Evolutionary conservation across 2,888 invertebrate species (phyloP).

Genomic region (Chymomyza caudatula): DNA sequence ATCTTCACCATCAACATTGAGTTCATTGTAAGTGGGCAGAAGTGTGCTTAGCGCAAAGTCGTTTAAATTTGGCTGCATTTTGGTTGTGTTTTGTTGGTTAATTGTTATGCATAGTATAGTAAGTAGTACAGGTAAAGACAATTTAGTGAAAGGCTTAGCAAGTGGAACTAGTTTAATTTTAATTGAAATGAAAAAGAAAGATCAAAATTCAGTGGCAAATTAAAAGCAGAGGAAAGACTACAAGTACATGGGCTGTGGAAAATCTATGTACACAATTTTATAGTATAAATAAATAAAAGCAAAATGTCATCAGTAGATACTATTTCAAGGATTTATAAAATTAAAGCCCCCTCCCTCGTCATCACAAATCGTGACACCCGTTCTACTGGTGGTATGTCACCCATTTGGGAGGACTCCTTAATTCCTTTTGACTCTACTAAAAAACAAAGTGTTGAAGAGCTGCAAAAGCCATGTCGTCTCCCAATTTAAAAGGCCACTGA

Average conservation of each 20-base stretch:
- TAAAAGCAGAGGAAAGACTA: neutral
- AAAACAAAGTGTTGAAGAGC: too few species aligned
- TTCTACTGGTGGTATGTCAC: too few species aligned
- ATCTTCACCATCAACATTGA: neutral
- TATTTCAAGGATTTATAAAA: too few species aligned
- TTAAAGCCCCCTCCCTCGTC: too few species aligned
- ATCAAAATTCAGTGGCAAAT: neutral
- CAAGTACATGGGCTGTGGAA: neutral
- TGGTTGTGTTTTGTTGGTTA: conserved; percentile 22
- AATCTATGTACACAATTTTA: neutral
- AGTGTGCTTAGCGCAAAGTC: conserved; percentile 51
- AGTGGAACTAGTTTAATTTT: neutral
- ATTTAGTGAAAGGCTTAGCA: neutral
- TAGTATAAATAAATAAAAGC: neutral
- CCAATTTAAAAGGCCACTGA: too few species aligned
- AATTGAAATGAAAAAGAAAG: neutral
- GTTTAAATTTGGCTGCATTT: conserved; percentile 48
- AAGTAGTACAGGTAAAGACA: neutral
- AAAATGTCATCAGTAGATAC: neutral
- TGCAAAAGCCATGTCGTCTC: too few species aligned
- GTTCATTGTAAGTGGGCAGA: conserved; percentile 35
- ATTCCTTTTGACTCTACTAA: too few species aligned
- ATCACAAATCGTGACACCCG: too few species aligned
- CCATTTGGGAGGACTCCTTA: too few species aligned
- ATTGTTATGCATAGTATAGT: neutral